Conservation (phyloP, 2,113 vertebrate genomes). For the Pseudorectes ferrugineus region DNA sequence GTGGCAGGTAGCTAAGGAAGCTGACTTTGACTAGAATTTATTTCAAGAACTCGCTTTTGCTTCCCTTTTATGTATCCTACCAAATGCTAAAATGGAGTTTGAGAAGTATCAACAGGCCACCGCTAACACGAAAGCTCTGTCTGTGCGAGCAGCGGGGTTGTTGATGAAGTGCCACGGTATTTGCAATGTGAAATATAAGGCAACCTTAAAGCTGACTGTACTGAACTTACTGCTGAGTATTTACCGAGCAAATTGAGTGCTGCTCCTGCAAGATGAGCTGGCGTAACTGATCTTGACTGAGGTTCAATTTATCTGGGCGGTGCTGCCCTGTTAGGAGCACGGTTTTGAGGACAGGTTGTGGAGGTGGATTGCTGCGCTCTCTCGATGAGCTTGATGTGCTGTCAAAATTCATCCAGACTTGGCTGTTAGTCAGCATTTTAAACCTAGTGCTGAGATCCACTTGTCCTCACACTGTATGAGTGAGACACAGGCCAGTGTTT, state of each 20-base stretch:
- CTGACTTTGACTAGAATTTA: neutral
- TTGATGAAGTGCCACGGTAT: neutral
- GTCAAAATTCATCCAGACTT: neutral
- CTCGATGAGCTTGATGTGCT: neutral
- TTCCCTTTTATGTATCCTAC: neutral
- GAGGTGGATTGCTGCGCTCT: neutral
- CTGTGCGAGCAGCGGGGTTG: fast-evolving
- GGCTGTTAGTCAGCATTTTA: neutral
- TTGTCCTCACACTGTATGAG: fast-evolving
- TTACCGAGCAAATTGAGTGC: neutral
- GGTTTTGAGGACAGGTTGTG: neutral
- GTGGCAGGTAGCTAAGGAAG: neutral
- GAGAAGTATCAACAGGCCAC: neutral
- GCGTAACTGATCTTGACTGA: neutral
- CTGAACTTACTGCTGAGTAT: neutral
- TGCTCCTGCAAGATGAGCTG: neutral
- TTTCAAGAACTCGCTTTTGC: neutral
- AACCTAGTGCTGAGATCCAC: neutral
- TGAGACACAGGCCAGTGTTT: neutral
- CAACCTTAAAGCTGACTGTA: neutral
- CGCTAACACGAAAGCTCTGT: neutral
- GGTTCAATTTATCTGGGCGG: fast-evolving
- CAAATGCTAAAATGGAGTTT: neutral
- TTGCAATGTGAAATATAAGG: neutral
- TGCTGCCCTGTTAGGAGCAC: fast-evolving